Evolutionary conservation across 2,888 invertebrate species (phyloP).

Genomic region (Plagodis pulveraria): DNA sequence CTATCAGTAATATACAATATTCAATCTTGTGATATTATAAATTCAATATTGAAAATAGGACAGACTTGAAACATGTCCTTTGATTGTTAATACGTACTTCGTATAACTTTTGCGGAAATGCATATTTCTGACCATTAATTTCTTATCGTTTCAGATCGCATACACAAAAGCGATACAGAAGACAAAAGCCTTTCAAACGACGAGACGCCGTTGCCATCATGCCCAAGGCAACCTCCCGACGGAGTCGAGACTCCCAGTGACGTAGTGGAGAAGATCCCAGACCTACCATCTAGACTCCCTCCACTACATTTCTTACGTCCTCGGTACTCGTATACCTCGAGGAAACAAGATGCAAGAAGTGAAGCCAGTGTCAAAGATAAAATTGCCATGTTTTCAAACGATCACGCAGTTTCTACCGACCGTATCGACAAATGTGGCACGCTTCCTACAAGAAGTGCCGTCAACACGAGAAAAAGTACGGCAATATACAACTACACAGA

Average conservation of each 20-base stretch:
- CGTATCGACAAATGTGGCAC: conserved; percentile 75
- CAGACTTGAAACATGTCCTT: too few relatives aligned
- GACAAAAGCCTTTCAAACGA: conserved; percentile 80
- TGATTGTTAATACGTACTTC: neutral
- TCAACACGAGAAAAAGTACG: conserved; percentile 62
- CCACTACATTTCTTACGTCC: conserved; percentile 60
- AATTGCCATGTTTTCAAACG: conserved; percentile 93
- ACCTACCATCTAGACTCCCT: conserved; percentile 68
- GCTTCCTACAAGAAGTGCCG: conserved; percentile 61
- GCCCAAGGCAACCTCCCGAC: conserved; percentile 91
- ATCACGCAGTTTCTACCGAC: conserved; percentile 68
- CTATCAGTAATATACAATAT: too few relatives aligned
- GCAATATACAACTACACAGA: conserved; percentile 65
- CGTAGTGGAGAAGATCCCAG: conserved; percentile 84
- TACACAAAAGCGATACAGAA: conserved; percentile 76
- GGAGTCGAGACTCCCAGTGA: conserved; percentile 92
- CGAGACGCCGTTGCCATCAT: conserved; percentile 80
- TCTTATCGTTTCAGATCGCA: conserved; percentile 69
- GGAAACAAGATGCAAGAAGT: conserved; percentile 91
- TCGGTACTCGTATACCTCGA: conserved; percentile 74
- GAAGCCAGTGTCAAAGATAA: conserved; percentile 93
- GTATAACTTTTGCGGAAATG: conserved; percentile 38
- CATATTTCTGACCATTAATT: conserved; percentile 38
- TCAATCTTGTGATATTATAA: too few relatives aligned
- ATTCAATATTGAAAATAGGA: too few relatives aligned